Evolutionary conservation across 2,113 vertebrate genomes (phyloP).

Genomic region (Gambusia affinis): DNA sequence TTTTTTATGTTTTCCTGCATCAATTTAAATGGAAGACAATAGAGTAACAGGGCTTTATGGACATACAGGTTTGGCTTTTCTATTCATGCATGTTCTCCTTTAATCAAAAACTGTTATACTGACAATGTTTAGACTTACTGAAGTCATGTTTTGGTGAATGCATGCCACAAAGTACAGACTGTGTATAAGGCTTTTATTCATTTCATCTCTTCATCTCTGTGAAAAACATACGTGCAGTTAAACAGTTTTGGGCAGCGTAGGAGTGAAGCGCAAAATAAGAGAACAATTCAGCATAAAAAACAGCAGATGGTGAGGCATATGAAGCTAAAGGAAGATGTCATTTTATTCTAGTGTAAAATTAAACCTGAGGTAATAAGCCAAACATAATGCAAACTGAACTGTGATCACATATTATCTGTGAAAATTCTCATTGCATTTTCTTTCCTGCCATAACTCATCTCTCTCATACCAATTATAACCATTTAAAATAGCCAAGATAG

Average conservation of each 20-base stretch:
- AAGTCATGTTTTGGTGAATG: neutral
- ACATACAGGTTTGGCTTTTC: neutral
- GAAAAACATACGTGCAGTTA: conserved; percentile 45
- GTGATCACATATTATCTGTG: conserved; percentile 24
- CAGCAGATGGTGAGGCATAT: conserved; percentile 44
- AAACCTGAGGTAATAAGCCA: conserved; percentile 43
- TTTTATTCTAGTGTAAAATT: conserved; percentile 31
- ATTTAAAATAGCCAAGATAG: conserved; percentile 42
- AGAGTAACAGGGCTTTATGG: neutral
- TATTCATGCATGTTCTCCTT: neutral
- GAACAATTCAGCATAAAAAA: conserved; percentile 36
- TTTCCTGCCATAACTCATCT: conserved; percentile 28
- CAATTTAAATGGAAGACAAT: too few species aligned
- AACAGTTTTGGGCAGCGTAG: conserved; percentile 30
- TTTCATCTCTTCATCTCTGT: conserved; percentile 47
- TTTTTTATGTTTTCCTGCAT: too few species aligned
- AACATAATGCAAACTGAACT: conserved; percentile 34
- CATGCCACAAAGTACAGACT: neutral
- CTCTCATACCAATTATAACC: conserved; percentile 61
- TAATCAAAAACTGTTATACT: neutral
- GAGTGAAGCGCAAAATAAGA: conserved; percentile 27
- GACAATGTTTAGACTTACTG: neutral
- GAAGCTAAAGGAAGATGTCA: conserved; percentile 1
- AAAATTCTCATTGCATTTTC: conserved; percentile 4
- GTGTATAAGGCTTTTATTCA: conserved; percentile 50